These are phyloP conservation scores for Zophobas morio DNA, from an alignment of 1,140 invertebrate species.

Conservation along the genomic window DNA sequence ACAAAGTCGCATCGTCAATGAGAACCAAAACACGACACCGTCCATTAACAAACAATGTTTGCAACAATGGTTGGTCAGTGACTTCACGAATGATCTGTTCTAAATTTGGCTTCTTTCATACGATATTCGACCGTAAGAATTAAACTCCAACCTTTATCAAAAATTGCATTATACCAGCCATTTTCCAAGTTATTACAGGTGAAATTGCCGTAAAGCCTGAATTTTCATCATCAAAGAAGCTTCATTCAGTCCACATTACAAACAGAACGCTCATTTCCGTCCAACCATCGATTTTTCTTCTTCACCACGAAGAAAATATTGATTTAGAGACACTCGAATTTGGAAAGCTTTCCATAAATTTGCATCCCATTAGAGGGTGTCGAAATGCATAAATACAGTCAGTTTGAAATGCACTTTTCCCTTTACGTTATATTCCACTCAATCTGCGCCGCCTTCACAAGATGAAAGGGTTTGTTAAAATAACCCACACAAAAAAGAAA, in stretches of 20 bases:
- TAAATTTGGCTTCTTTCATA: no score
- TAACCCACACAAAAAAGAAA: no score
- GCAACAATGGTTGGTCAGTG: no score
- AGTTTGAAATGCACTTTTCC: not conserved
- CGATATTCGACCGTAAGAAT: no score
- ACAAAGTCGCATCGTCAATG: no score
- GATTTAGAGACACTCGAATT: constrained; percentile 21
- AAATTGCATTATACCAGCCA: not conserved
- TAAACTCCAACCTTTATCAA: no score
- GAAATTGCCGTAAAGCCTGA: not conserved
- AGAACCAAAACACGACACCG: no score
- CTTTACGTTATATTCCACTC: not conserved
- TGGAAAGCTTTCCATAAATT: constrained; percentile 25
- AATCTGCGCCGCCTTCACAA: not conserved
- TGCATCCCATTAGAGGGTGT: constrained; percentile 10
- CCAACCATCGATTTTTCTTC: constrained; percentile 4
- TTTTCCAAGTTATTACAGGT: not conserved
- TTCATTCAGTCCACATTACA: constrained; percentile 1
- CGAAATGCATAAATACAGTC: constrained; percentile 4
- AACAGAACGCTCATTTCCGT: constrained; percentile 2
- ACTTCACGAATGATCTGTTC: no score
- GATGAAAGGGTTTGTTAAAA: no score
- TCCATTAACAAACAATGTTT: no score
- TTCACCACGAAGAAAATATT: constrained; percentile 14
- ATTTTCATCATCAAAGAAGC: not conserved